phyloP scores from a whole-genome alignment of 2,113 vertebrate genomes.

The Formicarius rufipectus region DNA sequence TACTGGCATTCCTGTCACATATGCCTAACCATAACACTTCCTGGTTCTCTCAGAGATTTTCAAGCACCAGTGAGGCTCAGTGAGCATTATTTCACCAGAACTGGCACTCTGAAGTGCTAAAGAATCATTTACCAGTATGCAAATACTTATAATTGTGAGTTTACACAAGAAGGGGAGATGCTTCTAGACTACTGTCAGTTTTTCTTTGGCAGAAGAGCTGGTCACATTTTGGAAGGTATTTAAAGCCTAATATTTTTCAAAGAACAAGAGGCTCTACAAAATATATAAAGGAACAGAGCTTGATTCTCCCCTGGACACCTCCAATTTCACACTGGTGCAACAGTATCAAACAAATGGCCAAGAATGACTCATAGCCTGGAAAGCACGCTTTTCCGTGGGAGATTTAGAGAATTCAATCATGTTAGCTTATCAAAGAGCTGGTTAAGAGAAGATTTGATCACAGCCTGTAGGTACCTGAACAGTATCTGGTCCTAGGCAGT shows the following conservation, averaged over 20 bases:
- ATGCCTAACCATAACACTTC: background rate
- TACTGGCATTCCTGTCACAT: background rate
- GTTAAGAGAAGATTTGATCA: slow-evolving; percentile 38
- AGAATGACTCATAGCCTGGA: background rate
- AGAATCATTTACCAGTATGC: background rate
- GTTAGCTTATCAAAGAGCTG: slow-evolving; percentile 40
- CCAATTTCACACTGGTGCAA: background rate
- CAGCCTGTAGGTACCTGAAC: background rate
- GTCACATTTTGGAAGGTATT: background rate
- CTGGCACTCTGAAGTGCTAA: background rate
- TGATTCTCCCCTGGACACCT: background rate
- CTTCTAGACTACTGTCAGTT: background rate
- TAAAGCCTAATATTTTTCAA: slow-evolving; percentile 6
- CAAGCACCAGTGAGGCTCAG: background rate
- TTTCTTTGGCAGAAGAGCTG: background rate
- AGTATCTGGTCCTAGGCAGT: background rate
- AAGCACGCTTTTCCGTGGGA: background rate
- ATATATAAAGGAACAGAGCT: background rate
- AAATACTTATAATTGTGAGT: background rate
- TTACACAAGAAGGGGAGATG: background rate
- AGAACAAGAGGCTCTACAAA: background rate
- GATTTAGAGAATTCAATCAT: background rate
- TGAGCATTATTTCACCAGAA: background rate
- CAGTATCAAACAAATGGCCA: slow-evolving; percentile 14
- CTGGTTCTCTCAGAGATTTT: background rate